phyloP scores from a whole-genome alignment of 2,888 invertebrate species.

The Gymnoscelis rufifasciata region DNA sequence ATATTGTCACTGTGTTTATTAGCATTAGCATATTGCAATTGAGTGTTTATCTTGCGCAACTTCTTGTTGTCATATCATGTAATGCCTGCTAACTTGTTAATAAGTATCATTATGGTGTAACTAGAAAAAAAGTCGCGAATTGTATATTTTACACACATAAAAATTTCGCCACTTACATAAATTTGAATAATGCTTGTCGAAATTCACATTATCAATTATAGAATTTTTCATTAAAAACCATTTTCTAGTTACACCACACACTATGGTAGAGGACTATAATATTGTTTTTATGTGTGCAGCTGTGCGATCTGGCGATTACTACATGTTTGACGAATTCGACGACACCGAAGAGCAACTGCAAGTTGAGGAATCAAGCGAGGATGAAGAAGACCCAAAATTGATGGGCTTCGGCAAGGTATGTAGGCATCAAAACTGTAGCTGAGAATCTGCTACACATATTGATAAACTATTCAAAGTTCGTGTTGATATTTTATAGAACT shows the following conservation, averaged over 20 bases:
- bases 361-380: constrained; percentile 78
- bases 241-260: constrained; percentile 27
- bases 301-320: constrained; percentile 98
- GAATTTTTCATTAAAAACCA: neutral
- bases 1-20: constrained; percentile 17
- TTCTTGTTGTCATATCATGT: constrained; percentile 16
- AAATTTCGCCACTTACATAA: too few relatives aligned
- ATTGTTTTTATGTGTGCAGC: constrained; percentile 80
- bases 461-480: constrained; percentile 12
- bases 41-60: constrained; percentile 7
- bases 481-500: constrained; percentile 13
- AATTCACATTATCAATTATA: too few relatives aligned
- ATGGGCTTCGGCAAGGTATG: constrained; percentile 79
- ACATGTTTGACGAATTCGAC: constrained; percentile 98
- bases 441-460: constrained; percentile 17
- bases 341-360: constrained; percentile 86
- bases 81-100: constrained; percentile 24
- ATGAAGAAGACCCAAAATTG: constrained; percentile 71
- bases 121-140: constrained; percentile 27
- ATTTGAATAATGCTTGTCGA: too few relatives aligned
- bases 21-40: constrained; percentile 4
- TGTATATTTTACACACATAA: too few relatives aligned
- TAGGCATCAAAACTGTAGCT: constrained; percentile 5
- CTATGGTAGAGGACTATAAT: constrained; percentile 8
- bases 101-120: constrained; percentile 30